Evolutionary conservation across 2,797 vertebrate species (phyloP).

Genomic region (Alfaro cultratus): DNA sequence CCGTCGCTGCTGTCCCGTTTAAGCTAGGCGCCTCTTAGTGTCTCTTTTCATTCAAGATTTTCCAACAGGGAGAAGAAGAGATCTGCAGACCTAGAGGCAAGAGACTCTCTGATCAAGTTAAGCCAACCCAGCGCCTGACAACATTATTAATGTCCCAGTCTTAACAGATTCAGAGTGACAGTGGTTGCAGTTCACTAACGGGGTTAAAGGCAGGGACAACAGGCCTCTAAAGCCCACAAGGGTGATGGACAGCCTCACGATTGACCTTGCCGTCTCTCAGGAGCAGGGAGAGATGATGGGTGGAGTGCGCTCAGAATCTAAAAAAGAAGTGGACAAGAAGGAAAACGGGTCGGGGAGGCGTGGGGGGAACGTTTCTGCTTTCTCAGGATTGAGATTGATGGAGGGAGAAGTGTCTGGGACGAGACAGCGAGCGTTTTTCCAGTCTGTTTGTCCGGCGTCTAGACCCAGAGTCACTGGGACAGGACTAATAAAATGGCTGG

Average conservation of each 20-base stretch:
- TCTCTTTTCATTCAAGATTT: slow-evolving; percentile 52
- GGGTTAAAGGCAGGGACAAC: slow-evolving; percentile 57
- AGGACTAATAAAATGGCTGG: slow-evolving; percentile 61
- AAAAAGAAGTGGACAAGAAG: slow-evolving; percentile 16
- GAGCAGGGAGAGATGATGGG: neutral
- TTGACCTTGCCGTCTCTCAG: neutral
- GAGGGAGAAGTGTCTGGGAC: slow-evolving; percentile 63
- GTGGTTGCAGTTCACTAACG: slow-evolving; percentile 45
- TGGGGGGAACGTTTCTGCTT: slow-evolving; percentile 30
- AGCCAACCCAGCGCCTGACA: slow-evolving; percentile 59
- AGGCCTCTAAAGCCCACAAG: slow-evolving; percentile 23
- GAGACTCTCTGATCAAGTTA: slow-evolving; percentile 59
- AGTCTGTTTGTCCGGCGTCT: slow-evolving; percentile 74
- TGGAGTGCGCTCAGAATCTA: neutral
- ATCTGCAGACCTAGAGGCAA: slow-evolving; percentile 26
- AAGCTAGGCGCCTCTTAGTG: slow-evolving; percentile 46
- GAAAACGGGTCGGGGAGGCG: slow-evolving; percentile 21
- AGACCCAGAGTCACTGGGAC: slow-evolving; percentile 68
- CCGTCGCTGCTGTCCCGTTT: slow-evolving; percentile 20
- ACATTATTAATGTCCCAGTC: slow-evolving; percentile 67
- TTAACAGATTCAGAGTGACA: slow-evolving; percentile 68
- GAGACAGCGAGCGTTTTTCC: slow-evolving; percentile 70
- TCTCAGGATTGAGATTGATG: slow-evolving; percentile 59
- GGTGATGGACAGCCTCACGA: slow-evolving; percentile 55
- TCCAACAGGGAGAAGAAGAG: slow-evolving; percentile 10